Base-by-base conservation (phyloP, 2,888 invertebrate species). In the Scrobipalpa costella region DNA sequence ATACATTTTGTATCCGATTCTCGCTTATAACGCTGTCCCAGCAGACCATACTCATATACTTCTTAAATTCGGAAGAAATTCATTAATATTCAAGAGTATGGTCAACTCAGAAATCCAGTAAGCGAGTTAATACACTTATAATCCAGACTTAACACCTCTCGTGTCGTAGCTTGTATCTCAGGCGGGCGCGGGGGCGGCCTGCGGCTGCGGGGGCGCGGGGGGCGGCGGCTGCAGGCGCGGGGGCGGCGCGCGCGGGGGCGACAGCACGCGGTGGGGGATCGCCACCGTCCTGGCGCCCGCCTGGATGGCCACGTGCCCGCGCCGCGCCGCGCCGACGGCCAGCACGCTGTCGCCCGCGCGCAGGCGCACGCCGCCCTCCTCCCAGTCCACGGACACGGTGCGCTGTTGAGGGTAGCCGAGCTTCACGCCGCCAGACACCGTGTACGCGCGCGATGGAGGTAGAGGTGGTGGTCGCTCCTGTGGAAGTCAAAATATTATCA, bases 321-420 rank as follows among this genome's bases (percentile, higher is more conserved):
- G 94, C 64, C 95, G 94, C 49, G 98, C 97, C 58, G 97, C 96
- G 67, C 98, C 98, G 50, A 98, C 94, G 61, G 97, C 98, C 64
- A 96, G 93, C 69, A 98, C 98, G 60, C 95, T 93, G 84, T 98
- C 97, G 63, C 98, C 98, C 85, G 96, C 95, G 76, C 95, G 93
- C 78, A 91, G 86, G 38, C 85, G 81, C 80, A 85, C 77, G 49
- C 59, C 59, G 47, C 59, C 59, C 69, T 91, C 93, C 71, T 95
- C 95, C 92, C 96, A 98, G 73, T 95, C 95, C 93, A 96, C 95
- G 88, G 96, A 96, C 96, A 98, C 97, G 65, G 96, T 93, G 79
- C 98, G 94, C 72, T 95, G 96, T 90, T 98, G 98, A 68, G 98
- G 98, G 92, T 98, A 98, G 73, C 96, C 96, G 71, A 98, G 92